These are phyloP conservation scores for Bugula neritina DNA, from an alignment of 2,888 invertebrate species.

Conservation along the genomic window DNA sequence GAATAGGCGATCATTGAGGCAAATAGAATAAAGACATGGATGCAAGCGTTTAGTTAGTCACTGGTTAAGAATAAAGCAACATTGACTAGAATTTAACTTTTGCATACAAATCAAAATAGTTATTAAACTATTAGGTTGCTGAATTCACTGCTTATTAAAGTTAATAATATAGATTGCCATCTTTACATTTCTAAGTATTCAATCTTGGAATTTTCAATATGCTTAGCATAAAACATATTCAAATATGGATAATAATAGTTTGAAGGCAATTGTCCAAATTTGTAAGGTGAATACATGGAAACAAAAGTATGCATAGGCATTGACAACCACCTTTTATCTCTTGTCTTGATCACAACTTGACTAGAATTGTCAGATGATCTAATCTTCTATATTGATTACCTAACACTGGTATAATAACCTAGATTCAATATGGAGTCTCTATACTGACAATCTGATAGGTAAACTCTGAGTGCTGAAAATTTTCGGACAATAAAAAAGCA, in stretches of 20 bases:
- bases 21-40: too few relatives aligned
- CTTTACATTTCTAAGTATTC: background rate
- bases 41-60: background rate
- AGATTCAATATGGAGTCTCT: too few relatives aligned
- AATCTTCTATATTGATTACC: background rate
- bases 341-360: too few relatives aligned
- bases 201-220: background rate
- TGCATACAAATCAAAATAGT: slow-evolving; percentile 10
- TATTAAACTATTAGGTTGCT: slow-evolving; percentile 2
- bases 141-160: background rate
- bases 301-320: too few relatives aligned
- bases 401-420: background rate
- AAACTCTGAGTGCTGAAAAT: background rate
- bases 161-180: background rate
- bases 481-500: background rate
- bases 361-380: too few relatives aligned
- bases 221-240: background rate
- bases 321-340: too few relatives aligned
- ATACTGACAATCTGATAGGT: background rate
- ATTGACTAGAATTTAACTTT: slow-evolving; percentile 1
- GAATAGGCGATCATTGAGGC: too few relatives aligned
- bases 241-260: background rate
- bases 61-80: slow-evolving; percentile 1
- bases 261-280: background rate
- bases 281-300: background rate